Evolutionary conservation across 2,888 invertebrate genomes (phyloP), one percentile per base, ranked within the genome.

Genomic region (Leptinotarsa tumamoca): DNA sequence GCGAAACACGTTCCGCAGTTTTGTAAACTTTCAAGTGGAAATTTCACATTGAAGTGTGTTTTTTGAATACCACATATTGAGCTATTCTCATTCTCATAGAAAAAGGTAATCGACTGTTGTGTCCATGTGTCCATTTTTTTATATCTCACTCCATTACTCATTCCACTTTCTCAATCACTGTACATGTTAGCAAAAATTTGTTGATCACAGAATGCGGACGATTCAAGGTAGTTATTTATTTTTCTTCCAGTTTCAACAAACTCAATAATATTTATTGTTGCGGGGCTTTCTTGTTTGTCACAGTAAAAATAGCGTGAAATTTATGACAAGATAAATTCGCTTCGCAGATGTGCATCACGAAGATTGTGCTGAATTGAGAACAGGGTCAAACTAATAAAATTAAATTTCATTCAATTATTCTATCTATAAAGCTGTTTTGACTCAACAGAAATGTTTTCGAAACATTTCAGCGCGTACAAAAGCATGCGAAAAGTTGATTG

Each of bases 351-450:
- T 68, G 74, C 72, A 63, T 14, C 67, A 63, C 66, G 68, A 27
- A 49, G 52, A 71, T 56, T 77, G 68, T 74, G 74, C 58, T 23
- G 67, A 74, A 77, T 77, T 69, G 72, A 69, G 77, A 74, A 72
- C 77, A 77, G 74, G 77, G 77, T 77, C 77, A 77, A 74, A 74
- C 69, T 67, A 74, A 77, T 76, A 68, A 67, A 74, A 77, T 72
- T 74, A 54, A 74, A 77, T 69, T 74, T 77, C 67, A 72, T 77
- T 74, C 77, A 72, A 74, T 69, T 74, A 69, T 77, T 68, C 56
- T 67, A 49, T 50, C 33, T n/a, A 49, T 17, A 56, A 49, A 61
- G 67, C 50, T 67, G 63, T 73, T 67, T 73, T 21, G 68, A 76
- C 70, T 68, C 54, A 17, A 21, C 51, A 58, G 23, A 54, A 54